phyloP scores from a whole-genome alignment of 2,113 vertebrate species.

The Dasyurus viverrinus region DNA sequence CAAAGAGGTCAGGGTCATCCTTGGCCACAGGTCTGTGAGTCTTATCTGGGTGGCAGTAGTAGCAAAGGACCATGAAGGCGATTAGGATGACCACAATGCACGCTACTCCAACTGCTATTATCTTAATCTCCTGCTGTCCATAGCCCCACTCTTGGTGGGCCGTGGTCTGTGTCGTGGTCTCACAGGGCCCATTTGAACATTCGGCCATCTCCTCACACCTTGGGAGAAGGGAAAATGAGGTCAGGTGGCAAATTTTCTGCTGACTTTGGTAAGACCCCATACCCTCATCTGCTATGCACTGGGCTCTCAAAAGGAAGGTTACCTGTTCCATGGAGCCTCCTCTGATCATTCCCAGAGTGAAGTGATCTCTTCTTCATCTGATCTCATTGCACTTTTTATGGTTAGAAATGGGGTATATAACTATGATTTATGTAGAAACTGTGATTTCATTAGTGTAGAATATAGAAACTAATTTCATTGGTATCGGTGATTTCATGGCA shows the following conservation, averaged over 20 bases:
- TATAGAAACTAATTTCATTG: too few species aligned
- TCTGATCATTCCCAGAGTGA: not conserved
- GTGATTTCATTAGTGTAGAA: too few species aligned
- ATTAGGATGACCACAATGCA: conserved; percentile 80
- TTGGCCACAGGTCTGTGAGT: conserved; percentile 90
- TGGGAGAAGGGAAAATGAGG: conserved; percentile 14
- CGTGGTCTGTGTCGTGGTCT: conserved; percentile 78
- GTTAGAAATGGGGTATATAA: not conserved
- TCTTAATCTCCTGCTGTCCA: conserved; percentile 86
- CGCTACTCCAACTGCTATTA: conserved; percentile 82
- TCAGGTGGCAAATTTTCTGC: not conserved
- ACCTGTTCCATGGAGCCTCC: not conserved
- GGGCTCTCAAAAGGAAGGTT: not conserved
- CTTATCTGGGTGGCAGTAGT: conserved; percentile 84
- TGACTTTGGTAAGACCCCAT: not conserved
- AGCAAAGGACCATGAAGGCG: conserved; percentile 80
- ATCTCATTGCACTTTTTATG: not conserved
- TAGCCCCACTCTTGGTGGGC: conserved; percentile 74
- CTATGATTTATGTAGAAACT: not conserved
- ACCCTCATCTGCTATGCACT: not conserved
- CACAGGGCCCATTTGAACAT: conserved; percentile 87
- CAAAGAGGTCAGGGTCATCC: conserved; percentile 93
- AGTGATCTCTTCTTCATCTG: not conserved
- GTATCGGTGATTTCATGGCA: too few species aligned
- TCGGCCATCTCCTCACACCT: conserved; percentile 88